Conservation (phyloP, 53 echinoderm and acorn worm genomes). For the Holothuria scabra region DNA sequence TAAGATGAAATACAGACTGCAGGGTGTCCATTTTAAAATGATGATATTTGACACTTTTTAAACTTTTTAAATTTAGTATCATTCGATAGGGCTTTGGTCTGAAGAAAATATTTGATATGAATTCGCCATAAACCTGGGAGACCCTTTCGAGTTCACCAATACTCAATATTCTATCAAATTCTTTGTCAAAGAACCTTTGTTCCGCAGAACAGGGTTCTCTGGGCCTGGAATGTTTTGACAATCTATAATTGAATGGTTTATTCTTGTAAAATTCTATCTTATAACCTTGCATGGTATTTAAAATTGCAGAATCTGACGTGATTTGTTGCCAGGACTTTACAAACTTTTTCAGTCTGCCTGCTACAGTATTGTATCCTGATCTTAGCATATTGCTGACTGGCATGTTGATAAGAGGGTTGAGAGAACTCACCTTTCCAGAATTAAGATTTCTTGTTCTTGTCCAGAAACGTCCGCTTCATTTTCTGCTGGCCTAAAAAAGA, state of each 20-base stretch:
- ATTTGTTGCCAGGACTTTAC: conserved; percentile 27
- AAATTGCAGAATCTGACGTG: conserved; percentile 46
- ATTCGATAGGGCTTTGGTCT: conserved; percentile 50
- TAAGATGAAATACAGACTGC: conserved; percentile 33
- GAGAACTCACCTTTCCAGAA: conserved; percentile 3
- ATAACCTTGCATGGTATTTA: conserved; percentile 43
- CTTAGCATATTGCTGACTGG: not conserved
- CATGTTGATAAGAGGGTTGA: not conserved
- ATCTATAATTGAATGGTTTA: conserved; percentile 1
- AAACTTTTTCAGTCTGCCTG: conserved; percentile 23
- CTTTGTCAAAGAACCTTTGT: not conserved
- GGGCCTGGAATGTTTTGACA: not conserved
- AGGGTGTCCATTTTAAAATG: conserved; percentile 67
- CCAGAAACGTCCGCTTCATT: conserved; percentile 21
- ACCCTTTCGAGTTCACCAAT: conserved; percentile 45
- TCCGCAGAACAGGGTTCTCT: not conserved
- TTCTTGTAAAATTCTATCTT: conserved; percentile 49
- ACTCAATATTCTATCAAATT: not conserved
- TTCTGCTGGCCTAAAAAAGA: conserved; percentile 60
- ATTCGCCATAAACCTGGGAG: conserved; percentile 33
- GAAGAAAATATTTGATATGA: conserved; percentile 48
- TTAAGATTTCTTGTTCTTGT: conserved; percentile 14
- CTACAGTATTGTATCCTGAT: conserved; percentile 1
- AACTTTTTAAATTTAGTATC: conserved; percentile 45
- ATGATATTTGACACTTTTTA: conserved; percentile 42